Evolutionary conservation across 2,797 vertebrate species (phyloP).

Genomic region (Catamblyrhynchus diadema): DNA sequence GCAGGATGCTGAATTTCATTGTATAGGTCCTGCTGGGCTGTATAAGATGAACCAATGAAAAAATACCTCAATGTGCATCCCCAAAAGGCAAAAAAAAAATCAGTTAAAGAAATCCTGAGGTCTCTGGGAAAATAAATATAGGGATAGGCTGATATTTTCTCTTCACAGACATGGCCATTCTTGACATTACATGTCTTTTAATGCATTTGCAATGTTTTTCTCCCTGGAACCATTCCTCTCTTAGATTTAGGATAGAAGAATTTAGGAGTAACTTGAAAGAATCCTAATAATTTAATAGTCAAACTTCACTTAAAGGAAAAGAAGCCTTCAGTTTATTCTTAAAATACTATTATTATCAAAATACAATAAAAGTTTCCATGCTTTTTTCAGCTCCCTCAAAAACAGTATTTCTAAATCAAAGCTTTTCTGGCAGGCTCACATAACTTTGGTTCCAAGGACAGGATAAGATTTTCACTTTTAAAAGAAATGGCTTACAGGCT

Average conservation of each 20-base stretch:
- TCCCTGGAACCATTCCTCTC: background rate
- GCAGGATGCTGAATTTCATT: background rate
- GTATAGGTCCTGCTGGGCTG: background rate
- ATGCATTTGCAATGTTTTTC: background rate
- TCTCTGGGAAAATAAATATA: rapidly evolving
- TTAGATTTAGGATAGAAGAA: background rate
- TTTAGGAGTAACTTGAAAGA: background rate
- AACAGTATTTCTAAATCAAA: background rate
- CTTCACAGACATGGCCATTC: background rate
- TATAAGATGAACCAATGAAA: background rate
- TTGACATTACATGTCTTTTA: background rate
- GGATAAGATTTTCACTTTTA: background rate
- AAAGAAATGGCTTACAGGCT: background rate
- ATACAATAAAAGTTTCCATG: rapidly evolving
- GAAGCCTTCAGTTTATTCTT: background rate
- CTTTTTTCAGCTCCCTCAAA: background rate
- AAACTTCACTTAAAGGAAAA: background rate
- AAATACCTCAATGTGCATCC: background rate
- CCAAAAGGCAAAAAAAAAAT: background rate
- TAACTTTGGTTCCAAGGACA: background rate
- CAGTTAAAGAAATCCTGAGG: background rate
- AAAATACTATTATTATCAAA: background rate
- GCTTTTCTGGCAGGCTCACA: background rate
- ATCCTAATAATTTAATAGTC: background rate
- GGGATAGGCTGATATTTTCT: background rate